Evolutionary conservation across 2,113 vertebrate genomes (phyloP).

Genomic region (Hippopotamus amphibius): DNA sequence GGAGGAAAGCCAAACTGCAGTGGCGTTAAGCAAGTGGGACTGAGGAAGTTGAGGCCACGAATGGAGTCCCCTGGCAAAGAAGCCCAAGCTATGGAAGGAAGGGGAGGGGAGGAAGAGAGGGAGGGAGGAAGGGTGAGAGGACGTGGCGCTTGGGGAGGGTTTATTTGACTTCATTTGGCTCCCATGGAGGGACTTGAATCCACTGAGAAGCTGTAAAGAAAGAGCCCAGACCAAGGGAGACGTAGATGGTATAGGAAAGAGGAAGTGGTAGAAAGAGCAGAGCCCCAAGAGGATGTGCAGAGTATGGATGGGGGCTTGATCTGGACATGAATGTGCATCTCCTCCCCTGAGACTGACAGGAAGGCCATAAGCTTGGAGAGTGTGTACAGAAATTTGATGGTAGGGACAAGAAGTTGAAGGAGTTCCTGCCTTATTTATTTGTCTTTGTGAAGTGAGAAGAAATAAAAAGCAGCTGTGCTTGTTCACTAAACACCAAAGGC

Average conservation of each 20-base stretch:
- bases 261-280: background rate
- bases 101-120: background rate
- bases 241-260: background rate
- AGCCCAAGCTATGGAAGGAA: background rate
- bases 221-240: background rate
- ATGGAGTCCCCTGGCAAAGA: background rate
- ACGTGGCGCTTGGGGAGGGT: background rate
- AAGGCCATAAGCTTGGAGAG: background rate
- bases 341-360: background rate
- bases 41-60: background rate
- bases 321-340: background rate
- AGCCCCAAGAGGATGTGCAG: background rate
- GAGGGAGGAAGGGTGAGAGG: background rate
- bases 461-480: background rate
- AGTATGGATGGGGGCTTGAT: background rate
- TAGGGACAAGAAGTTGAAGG: background rate
- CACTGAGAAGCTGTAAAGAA: background rate
- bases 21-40: background rate
- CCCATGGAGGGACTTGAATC: background rate
- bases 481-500: background rate
- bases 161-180: background rate
- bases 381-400: background rate
- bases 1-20: background rate
- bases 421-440: background rate
- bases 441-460: slow-evolving; percentile 22